Evolutionary conservation across 2,797 vertebrate species (phyloP).

Genomic region (Lagocephalus sceleratus): DNA sequence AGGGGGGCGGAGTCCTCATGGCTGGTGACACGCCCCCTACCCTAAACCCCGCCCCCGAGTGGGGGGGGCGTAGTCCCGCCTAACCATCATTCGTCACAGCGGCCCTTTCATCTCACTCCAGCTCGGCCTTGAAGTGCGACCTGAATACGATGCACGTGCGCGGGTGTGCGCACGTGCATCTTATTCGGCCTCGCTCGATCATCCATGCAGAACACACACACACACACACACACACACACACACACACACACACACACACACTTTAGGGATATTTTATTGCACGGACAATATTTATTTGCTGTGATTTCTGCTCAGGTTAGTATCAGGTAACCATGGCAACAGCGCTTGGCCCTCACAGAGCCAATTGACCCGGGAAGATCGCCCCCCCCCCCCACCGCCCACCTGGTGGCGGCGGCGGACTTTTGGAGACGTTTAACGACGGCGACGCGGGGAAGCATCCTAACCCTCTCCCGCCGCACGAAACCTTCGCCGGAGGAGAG

Average conservation of each 20-base stretch:
- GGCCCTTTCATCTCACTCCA: slow-evolving; percentile 61
- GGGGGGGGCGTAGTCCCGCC: slow-evolving; percentile 49
- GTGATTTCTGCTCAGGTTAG: no score
- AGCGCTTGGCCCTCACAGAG: no score
- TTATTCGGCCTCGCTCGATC: no score
- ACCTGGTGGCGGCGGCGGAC: slow-evolving; percentile 49
- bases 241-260: slow-evolving; percentile 16
- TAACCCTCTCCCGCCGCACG: slow-evolving; percentile 15
- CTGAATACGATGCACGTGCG: slow-evolving; percentile 38
- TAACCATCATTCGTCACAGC: slow-evolving; percentile 55
- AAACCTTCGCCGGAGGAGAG: slow-evolving; percentile 27
- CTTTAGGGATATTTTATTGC: neutral
- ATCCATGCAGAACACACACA: no score
- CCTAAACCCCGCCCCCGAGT: neutral
- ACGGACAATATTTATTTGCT: no score
- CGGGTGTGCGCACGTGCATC: no score
- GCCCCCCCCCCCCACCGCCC: slow-evolving; percentile 57
- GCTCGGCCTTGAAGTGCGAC: slow-evolving; percentile 59
- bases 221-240: no score
- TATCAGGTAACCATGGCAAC: slow-evolving; percentile 1
- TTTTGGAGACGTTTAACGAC: slow-evolving; percentile 42
- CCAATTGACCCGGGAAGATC: slow-evolving; percentile 23
- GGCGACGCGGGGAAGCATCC: slow-evolving; percentile 30
- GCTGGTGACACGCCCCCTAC: no score
- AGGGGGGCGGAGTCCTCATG: no score